Percentiles rank a stretch among this genome's conserved stretches.
These are phyloP conservation scores for Mesochorus sp. DNA, from an alignment of 2,888 invertebrate species.

Conservation along the genomic window DNA sequence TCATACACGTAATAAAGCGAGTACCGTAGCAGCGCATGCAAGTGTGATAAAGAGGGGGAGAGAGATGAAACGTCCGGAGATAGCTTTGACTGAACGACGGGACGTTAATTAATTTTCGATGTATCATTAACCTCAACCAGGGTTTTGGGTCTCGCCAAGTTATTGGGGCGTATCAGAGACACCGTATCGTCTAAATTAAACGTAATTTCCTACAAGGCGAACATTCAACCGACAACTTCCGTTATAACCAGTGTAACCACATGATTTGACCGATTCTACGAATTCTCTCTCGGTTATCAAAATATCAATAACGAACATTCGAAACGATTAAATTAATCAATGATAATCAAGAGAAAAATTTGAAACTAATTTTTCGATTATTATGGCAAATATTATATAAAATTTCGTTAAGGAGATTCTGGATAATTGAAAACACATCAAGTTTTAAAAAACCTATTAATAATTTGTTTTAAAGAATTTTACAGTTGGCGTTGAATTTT, in stretches of 20 bases:
- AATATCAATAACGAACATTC: no score
- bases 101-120: constrained; percentile 70
- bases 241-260: neutral
- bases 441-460: no score
- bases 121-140: constrained; percentile 67
- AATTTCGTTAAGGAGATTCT: no score
- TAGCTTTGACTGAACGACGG: constrained; percentile 66
- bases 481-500: no score
- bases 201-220: constrained; percentile 57
- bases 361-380: no score
- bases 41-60: neutral
- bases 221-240: constrained; percentile 11
- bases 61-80: constrained; percentile 41
- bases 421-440: no score
- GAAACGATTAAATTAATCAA: no score
- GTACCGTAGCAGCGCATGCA: neutral
- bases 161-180: constrained; percentile 66
- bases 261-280: neutral
- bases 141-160: constrained; percentile 59
- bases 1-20: neutral
- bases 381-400: no score
- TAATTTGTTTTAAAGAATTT: no score
- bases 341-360: no score
- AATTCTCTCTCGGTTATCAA: no score
- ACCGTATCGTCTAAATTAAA: constrained; percentile 67